phyloP scores from a whole-genome alignment of 92 coral and sea anemone genomes.

The Scolanthus callimorphus region DNA sequence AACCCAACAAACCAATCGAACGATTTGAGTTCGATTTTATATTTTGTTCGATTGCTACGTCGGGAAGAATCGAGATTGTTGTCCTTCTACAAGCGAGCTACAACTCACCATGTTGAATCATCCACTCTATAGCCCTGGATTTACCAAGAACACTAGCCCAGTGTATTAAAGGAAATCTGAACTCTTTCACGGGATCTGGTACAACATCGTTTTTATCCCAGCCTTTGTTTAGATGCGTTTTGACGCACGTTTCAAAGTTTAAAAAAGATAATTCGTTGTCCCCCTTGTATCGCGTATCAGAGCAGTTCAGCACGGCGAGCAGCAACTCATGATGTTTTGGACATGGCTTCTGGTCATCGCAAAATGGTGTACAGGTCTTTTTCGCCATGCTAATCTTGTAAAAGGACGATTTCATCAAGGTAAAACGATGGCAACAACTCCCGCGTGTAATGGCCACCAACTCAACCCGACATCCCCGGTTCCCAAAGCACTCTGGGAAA shows the following conservation, averaged over 20 bases:
- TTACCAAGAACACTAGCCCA: constrained; percentile 92
- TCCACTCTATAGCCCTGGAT: constrained; percentile 64
- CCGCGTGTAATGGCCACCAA: no score
- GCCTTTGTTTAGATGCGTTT: constrained; percentile 38
- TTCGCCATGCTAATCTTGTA: constrained; percentile 35
- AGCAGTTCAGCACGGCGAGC: constrained; percentile 49
- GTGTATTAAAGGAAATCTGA: constrained; percentile 77
- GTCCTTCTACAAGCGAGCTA: no score
- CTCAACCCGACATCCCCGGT: no score
- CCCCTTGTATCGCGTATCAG: constrained; percentile 14
- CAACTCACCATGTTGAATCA: constrained; percentile 75
- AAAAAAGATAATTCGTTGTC: constrained; percentile 13
- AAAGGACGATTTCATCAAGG: background rate
- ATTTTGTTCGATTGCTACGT: no score
- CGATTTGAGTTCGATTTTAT: no score
- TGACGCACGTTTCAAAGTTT: constrained; percentile 34
- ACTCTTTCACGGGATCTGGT: constrained; percentile 58
- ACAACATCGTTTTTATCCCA: constrained; percentile 72
- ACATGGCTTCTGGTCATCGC: constrained; percentile 45
- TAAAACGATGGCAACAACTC: background rate
- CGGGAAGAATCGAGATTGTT: no score
- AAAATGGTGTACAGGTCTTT: constrained; percentile 77
- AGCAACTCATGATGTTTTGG: constrained; percentile 80
- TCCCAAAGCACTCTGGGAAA: no score
- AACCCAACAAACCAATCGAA: no score